Evolutionary conservation across 2,113 vertebrate genomes (phyloP), one percentile per base, ranked within the genome.

Genomic region (Phylloscopus trochiloides): DNA sequence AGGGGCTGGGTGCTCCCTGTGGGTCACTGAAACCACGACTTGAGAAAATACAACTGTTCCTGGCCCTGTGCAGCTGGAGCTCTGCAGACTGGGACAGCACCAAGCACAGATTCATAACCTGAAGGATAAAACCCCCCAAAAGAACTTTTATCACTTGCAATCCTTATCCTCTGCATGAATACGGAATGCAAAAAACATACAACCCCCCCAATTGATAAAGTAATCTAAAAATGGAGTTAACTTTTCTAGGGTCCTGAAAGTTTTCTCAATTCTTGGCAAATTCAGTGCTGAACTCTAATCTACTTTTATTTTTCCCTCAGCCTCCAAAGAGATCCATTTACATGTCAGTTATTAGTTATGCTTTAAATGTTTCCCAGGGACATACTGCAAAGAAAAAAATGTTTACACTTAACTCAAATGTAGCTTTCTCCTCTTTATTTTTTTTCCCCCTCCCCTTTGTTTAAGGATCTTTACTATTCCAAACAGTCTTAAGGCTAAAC

Each of bases 351-450:
- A 17, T 34, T 14, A 58, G 14, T 48, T 31, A n/a, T 0, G 52
- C 38, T 90, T 78, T 55, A 55, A 66, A 21, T 3, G 0, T 43
- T 76, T 70, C 47, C 43, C 77, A 58, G 19, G 17, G 4, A 29
- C 3, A 3, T 6, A 21, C 2, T 20, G 2, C 3, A 24, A n/a
- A 32, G 29, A 16, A 42, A 40, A 28, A 54, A 17, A 36, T 3
- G 9, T 42, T 75, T 85, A 13, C 36, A 45, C 7, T 59, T 14
- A 61, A 43, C 20, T 26, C 3, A 16, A 68, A 11, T 10, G 21
- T 6, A 61, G 28, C 31, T 61, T 63, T 85, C n/a, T 61, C 14
- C 18, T 34, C 32, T 81, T 74, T 51, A 31, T 55, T 63, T 74
- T 43, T 42, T 9, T 1, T 59, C 40, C 38, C 38, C 43, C 48